These are phyloP conservation scores for Drosophila fulvimacula DNA, from an alignment of 2,888 invertebrate species.

Conservation along the genomic window DNA sequence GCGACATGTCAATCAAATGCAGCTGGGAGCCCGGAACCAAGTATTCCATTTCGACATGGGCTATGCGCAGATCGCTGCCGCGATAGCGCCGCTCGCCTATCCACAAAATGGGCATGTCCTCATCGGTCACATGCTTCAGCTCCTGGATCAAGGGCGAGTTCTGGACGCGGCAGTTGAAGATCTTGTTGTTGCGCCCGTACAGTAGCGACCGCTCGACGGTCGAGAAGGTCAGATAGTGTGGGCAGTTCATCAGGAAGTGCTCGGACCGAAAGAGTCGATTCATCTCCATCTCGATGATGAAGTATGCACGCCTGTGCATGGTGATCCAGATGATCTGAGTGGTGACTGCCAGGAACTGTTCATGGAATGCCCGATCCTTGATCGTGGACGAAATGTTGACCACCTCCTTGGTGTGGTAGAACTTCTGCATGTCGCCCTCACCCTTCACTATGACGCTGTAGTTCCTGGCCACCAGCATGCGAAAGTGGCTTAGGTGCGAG, in stretches of 20 bases:
- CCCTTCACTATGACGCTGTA: constrained; percentile 11
- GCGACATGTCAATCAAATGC: constrained; percentile 7
- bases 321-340: constrained; percentile 58
- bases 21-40: constrained; percentile 11
- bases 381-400: constrained; percentile 22
- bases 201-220: constrained; percentile 12
- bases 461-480: constrained; percentile 79
- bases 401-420: constrained; percentile 19
- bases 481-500: constrained; percentile 74
- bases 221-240: constrained; percentile 6
- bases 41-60: constrained; percentile 20
- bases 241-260: constrained; percentile 70
- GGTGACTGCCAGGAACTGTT: constrained; percentile 54
- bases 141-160: constrained; percentile 20
- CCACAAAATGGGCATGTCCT: constrained; percentile 27
- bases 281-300: constrained; percentile 77
- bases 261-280: constrained; percentile 80
- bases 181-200: constrained; percentile 21
- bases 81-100: constrained; percentile 20
- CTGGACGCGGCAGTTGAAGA: constrained; percentile 18
- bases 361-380: constrained; percentile 16
- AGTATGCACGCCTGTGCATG: constrained; percentile 67
- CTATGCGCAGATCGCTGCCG: constrained; percentile 13
- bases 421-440: constrained; percentile 16
- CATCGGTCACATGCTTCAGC: constrained; percentile 1